phyloP scores from a whole-genome alignment of 2,113 vertebrate genomes.

The Microcebus tavaratra region DNA sequence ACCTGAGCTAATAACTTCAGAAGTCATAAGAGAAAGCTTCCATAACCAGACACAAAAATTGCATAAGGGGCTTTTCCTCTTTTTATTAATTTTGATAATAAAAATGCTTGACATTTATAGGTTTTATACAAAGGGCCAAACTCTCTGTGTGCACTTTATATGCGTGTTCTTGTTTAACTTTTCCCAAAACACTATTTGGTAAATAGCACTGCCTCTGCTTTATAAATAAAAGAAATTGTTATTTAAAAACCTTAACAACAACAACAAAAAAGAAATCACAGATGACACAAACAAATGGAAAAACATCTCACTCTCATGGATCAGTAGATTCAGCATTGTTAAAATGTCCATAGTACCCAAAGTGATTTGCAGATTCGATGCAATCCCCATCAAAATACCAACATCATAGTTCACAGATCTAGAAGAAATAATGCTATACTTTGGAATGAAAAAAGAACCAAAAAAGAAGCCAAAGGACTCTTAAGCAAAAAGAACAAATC shows the following conservation, averaged over 20 bases:
- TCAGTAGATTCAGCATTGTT: too few species aligned
- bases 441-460: too few species aligned
- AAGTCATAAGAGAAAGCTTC: neutral
- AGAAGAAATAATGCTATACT: too few species aligned
- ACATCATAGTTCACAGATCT: too few species aligned
- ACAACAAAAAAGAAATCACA: too few species aligned
- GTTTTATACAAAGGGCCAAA: neutral
- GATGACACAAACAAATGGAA: too few species aligned
- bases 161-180: neutral
- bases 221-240: neutral
- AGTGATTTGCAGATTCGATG: too few species aligned
- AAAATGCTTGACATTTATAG: neutral
- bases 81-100: slow-evolving; percentile 21
- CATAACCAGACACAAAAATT: slow-evolving; percentile 40
- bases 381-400: too few species aligned
- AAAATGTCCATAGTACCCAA: too few species aligned
- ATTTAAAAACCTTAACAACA: neutral
- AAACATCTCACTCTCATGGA: too few species aligned
- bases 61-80: neutral
- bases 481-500: too few species aligned
- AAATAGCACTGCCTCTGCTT: neutral
- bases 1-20: slow-evolving; percentile 31
- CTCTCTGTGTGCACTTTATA: neutral
- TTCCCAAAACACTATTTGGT: neutral
- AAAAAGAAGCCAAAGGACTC: too few species aligned